Conservation (phyloP, 2,113 vertebrate species). For the Promerops cafer region DNA sequence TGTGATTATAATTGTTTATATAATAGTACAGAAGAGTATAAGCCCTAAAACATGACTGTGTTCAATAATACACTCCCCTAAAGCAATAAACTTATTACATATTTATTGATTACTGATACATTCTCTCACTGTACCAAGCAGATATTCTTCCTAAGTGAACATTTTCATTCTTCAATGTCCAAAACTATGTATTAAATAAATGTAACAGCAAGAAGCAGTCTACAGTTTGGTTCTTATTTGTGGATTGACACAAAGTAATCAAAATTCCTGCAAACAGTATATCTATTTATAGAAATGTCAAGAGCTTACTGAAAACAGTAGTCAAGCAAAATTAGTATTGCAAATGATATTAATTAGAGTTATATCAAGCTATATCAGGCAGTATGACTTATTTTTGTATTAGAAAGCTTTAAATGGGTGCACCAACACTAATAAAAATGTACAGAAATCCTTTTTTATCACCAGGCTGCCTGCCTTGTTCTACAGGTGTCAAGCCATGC, state of each 20-base stretch:
- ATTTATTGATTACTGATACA: background rate
- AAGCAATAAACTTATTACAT: background rate
- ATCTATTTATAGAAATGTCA: constrained; percentile 31
- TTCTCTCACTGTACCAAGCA: background rate
- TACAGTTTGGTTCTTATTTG: background rate
- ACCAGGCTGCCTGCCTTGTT: background rate
- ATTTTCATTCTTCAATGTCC: background rate
- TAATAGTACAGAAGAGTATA: background rate
- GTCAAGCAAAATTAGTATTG: constrained; percentile 26
- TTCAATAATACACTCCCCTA: background rate
- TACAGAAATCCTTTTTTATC: background rate
- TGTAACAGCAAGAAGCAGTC: background rate
- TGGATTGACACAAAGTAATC: background rate
- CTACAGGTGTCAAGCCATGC: background rate
- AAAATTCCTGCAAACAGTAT: background rate
- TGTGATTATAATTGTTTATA: background rate
- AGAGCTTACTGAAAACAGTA: constrained; percentile 3
- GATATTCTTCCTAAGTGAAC: background rate
- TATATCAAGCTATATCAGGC: constrained; percentile 13
- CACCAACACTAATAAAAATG: background rate
- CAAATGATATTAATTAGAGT: constrained; percentile 18
- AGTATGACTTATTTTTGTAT: constrained; percentile 2
- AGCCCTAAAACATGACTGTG: background rate
- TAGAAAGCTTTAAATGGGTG: background rate
- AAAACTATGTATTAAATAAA: background rate